phyloP scores from a whole-genome alignment of 2,888 invertebrate genomes.

The Acronicta psi region DNA sequence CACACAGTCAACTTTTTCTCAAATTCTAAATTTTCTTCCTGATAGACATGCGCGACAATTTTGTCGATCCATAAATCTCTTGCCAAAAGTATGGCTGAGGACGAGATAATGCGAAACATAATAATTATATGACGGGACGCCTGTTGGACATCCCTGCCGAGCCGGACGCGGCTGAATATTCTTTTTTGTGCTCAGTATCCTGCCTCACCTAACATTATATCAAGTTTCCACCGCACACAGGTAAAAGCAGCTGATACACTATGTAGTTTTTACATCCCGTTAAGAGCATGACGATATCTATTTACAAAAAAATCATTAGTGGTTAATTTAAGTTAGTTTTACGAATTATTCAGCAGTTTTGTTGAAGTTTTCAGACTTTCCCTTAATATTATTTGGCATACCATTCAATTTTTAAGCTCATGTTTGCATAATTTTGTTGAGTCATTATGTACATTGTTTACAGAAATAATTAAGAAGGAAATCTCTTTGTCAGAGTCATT shows the following conservation, averaged over 20 bases:
- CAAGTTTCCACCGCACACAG: slow-evolving; percentile 5
- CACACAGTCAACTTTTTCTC: too few relatives aligned
- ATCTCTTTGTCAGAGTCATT: too few relatives aligned
- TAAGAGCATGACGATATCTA: slow-evolving; percentile 31
- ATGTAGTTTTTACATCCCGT: slow-evolving; percentile 53
- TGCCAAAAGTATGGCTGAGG: too few relatives aligned
- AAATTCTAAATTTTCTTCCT: too few relatives aligned
- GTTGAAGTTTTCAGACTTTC: background rate
- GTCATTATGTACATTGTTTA: too few relatives aligned
- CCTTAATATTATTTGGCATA: background rate
- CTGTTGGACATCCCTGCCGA: too few relatives aligned
- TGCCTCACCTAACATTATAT: background rate
- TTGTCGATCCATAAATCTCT: too few relatives aligned
- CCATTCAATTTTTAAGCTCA: background rate
- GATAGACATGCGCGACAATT: too few relatives aligned
- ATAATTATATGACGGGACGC: too few relatives aligned
- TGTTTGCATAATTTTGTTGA: too few relatives aligned
- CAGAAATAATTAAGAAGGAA: too few relatives aligned
- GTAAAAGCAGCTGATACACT: slow-evolving; percentile 50
- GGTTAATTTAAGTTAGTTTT: slow-evolving; percentile 13
- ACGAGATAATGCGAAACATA: too few relatives aligned
- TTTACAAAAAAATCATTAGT: slow-evolving; percentile 35
- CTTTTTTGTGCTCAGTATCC: background rate
- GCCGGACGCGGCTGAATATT: background rate
- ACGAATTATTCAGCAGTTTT: slow-evolving; percentile 22